Conservation (phyloP, 2,888 invertebrate species). For the Monopis laevigella region DNA sequence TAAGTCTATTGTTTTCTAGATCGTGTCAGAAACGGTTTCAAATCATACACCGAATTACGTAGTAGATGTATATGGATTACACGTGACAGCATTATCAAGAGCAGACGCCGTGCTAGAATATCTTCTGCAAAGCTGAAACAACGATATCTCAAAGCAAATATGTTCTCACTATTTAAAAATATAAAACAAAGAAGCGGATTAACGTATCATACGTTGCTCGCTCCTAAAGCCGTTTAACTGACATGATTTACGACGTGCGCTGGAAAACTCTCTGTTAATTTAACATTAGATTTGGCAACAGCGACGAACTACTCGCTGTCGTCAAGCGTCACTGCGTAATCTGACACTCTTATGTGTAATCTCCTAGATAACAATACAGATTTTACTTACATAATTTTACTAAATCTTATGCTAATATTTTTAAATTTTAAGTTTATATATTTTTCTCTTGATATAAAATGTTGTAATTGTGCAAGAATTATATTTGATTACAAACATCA, state of each 20-base stretch:
- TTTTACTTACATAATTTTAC: constrained; percentile 62
- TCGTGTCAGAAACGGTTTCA: constrained; percentile 48
- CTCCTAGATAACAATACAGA: constrained; percentile 48
- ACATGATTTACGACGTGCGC: constrained; percentile 58
- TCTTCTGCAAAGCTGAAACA: constrained; percentile 52
- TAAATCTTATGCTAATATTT: too few relatives aligned
- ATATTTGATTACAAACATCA: too few relatives aligned
- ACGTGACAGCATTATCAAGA: constrained; percentile 57
- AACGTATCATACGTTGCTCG: constrained; percentile 51
- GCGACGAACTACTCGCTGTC: constrained; percentile 39
- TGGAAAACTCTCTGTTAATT: constrained; percentile 47
- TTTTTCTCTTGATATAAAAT: too few relatives aligned
- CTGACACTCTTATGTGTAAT: constrained; percentile 60
- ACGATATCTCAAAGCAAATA: constrained; percentile 64
- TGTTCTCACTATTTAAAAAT: constrained; percentile 64
- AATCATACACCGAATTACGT: constrained; percentile 61
- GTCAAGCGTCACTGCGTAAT: constrained; percentile 56
- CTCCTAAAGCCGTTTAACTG: constrained; percentile 43
- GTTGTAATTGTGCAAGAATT: too few relatives aligned
- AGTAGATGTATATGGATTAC: constrained; percentile 58
- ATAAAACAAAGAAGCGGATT: constrained; percentile 63
- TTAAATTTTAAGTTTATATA: too few relatives aligned
- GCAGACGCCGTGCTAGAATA: constrained; percentile 59
- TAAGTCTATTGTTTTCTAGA: constrained; percentile 53
- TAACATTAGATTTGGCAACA: constrained; percentile 60